Percentiles rank a stretch among this genome's conserved stretches.
Conservation (phyloP, 2,888 invertebrate species). For the Eupeodes latifasciatus region DNA sequence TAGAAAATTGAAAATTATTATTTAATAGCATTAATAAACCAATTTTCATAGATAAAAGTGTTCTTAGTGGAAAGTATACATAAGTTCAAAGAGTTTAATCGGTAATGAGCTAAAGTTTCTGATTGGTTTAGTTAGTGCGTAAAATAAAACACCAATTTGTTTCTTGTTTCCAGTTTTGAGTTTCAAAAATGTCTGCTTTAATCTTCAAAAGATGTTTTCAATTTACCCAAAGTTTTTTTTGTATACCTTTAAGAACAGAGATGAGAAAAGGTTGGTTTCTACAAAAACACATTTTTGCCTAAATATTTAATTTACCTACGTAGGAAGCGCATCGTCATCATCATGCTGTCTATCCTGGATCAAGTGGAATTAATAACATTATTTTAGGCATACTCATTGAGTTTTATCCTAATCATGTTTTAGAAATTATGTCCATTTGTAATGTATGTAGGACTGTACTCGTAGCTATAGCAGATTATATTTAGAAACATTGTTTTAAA, state of each 20-base stretch:
- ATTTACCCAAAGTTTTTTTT: not conserved
- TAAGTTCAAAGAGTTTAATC: not conserved
- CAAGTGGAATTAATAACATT: conserved; percentile 14
- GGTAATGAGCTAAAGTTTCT: not conserved
- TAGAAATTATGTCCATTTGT: not conserved
- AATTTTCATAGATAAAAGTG: not conserved
- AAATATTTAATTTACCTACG: conserved; percentile 7
- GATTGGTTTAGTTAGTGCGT: not conserved
- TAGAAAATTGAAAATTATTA: not conserved
- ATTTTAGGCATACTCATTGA: not conserved
- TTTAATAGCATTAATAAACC: not conserved
- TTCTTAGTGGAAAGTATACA: not conserved
- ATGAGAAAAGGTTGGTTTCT: not conserved
- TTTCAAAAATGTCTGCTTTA: not conserved
- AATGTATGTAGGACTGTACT: too few relatives aligned
- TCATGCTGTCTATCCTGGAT: conserved; percentile 13
- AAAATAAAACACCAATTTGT: not conserved
- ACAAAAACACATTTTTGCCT: not conserved
- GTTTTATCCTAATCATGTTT: not conserved
- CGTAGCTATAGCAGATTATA: too few relatives aligned
- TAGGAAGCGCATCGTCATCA: not conserved
- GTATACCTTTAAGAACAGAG: not conserved
- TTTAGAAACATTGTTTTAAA: too few relatives aligned
- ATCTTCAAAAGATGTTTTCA: not conserved
- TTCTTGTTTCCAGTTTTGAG: too few relatives aligned